phyloP scores from a whole-genome alignment of 2,113 vertebrate species.

The Thamnaconus septentrionalis region DNA sequence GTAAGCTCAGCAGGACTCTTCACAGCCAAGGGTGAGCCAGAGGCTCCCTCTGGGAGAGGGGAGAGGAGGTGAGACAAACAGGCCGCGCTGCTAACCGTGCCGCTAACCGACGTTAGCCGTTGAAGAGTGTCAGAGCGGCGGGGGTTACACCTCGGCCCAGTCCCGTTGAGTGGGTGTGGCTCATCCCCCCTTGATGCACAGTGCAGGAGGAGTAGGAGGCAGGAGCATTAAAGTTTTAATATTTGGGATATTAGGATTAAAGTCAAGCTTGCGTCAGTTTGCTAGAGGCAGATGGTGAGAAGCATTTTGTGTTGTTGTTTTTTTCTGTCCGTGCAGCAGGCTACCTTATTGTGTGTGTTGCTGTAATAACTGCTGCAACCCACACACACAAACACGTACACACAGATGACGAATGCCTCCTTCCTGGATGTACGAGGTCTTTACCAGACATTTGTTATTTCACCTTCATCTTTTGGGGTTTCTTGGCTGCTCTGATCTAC shows the following conservation, averaged over 20 bases:
- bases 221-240: constrained; percentile 3
- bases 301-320: not conserved
- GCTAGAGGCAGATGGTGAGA: constrained; percentile 13
- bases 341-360: constrained; percentile 13
- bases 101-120: no score
- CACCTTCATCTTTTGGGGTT: constrained; percentile 15
- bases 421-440: constrained; percentile 3
- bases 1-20: constrained; percentile 58
- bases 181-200: no score
- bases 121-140: no score
- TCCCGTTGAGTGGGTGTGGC: no score
- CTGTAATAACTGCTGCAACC: constrained; percentile 24
- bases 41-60: constrained; percentile 1
- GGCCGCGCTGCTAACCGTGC: no score
- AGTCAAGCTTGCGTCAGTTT: not conserved
- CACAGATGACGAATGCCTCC: no score
- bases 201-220: not conserved
- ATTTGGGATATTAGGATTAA: not conserved
- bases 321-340: not conserved
- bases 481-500: constrained; percentile 11
- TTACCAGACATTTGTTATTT: constrained; percentile 44
- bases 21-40: constrained; percentile 2
- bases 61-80: not conserved
- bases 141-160: no score
- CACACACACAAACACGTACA: no score